Conservation (phyloP, 2,888 invertebrate genomes). For the Sinhomidia bicolor region DNA sequence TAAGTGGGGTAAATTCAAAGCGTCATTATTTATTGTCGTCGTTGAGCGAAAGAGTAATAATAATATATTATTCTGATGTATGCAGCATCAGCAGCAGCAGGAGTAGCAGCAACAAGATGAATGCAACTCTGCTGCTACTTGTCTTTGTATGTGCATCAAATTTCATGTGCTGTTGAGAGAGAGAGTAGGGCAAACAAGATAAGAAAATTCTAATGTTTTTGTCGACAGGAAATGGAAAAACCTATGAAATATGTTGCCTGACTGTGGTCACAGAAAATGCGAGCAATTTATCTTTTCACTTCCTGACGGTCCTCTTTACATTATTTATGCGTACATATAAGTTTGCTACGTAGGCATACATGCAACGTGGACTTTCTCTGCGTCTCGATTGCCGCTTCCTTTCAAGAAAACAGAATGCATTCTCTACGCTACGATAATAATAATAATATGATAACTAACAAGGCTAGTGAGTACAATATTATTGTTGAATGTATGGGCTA, state of each 20-base stretch:
- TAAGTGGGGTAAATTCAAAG: conserved; percentile 24
- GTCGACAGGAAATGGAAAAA: conserved; percentile 49
- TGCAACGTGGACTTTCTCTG: conserved; percentile 31
- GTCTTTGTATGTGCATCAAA: neutral
- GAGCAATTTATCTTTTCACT: conserved; percentile 64
- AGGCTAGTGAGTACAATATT: too few relatives aligned
- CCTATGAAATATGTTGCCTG: conserved; percentile 58
- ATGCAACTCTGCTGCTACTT: neutral
- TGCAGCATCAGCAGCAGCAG: too few relatives aligned
- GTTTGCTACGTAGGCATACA: neutral
- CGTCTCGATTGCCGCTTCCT: conserved; percentile 19
- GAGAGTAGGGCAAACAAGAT: neutral
- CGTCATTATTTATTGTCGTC: conserved; percentile 29
- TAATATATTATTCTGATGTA: conserved; percentile 50
- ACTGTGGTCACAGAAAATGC: conserved; percentile 58
- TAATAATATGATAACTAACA: too few relatives aligned
- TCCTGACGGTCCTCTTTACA: conserved; percentile 37
- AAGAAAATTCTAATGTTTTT: conserved; percentile 18
- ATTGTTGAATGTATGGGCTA: too few relatives aligned
- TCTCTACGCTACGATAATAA: neutral
- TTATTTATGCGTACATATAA: neutral
- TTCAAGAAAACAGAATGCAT: neutral
- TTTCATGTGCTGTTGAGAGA: neutral
- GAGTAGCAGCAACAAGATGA: neutral
- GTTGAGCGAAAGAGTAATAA: conserved; percentile 15